Evolutionary conservation across 2,888 invertebrate species (phyloP), one percentile per base, ranked within the genome.

Genomic region (Watsonalla binaria): DNA sequence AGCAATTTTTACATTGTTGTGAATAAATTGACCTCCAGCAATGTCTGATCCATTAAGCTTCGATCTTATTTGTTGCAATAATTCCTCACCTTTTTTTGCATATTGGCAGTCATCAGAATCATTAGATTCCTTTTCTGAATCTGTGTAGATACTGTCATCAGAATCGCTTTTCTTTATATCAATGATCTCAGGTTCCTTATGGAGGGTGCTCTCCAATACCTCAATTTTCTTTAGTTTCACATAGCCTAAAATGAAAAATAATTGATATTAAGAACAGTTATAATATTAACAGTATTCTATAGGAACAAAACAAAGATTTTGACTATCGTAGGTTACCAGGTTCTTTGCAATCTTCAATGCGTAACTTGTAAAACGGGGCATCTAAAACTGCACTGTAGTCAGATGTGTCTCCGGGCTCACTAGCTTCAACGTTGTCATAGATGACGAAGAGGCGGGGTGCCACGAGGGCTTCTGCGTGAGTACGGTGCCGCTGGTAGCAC

Each of bases 381-480:
- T 93, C 92, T 11, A 92, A 88, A 51, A 92, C 88, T 6, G 89
- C 92, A 64, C 92, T 92, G 62, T 93, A 93, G 60, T 92, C 92
- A 7, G 92, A 86, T 0, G 92, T 91, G 62, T 94, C 93, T 46
- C 92, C 92, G 0, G 93, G 92, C 52, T 94, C 93, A 45, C 93
- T 92, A 8, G 96, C 93, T 68, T 95, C 94, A 39, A 96, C 92
- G 57, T 94, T 95, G 66, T 96, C 94, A 65, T 95, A 94, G 7
- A 95, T 92, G 35, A 95, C 91, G 68, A 92, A 95, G 51, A 95
- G 91, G 46, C 94, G 89, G 46, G 93, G 92, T 0, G 93, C 88
- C 45, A 92, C 92, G 14, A 96, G 74, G 0, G 94, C 92, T 71
- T 94, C 93, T 0, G 80, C 57, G 33, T 78, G 76, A 7, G 82